Evolutionary conservation across 2,113 vertebrate species (phyloP), one percentile per base, ranked within the genome.

Genomic region (Hiodon tergisus): DNA sequence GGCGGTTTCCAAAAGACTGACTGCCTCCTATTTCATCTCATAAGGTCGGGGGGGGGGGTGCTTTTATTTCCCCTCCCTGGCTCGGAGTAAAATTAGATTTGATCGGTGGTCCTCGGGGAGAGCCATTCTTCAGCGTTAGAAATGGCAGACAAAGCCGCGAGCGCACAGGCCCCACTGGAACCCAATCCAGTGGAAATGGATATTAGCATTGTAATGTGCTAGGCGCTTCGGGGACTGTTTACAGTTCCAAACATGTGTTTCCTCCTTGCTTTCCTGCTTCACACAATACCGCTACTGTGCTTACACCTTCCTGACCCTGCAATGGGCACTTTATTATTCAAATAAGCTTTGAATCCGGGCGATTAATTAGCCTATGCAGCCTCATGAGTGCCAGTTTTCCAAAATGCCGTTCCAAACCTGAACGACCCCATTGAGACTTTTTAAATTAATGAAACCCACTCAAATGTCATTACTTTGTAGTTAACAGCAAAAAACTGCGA

Each of bases 291-390:
- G 63, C 4, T 2, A 61, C 75, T 75, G 2, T 63, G 66, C 72
- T 76, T 8, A 4, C 5, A 2, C 79, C 75, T 84, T 79, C 69
- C 57, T 81, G 79, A 85, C 78, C 79, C 76, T 82, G 79, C 78
- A 53, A 78, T 84, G 84, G 84, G 77, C 77, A 82, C 87, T 91
- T 93, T 90, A 90, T 88, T 85, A 88, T 88, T 84, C 77, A 85
- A 87, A 88, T 89, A 67, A 73, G 72, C 65, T 76, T 77, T 76
- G 81, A 82, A 88, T 87, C 81, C 71, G 79, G 89, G 81, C 76
- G 79, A 85, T 85, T 88, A 86, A 90, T 90, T 88, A 85, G 79
- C 81, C 79, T 75, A 78, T 77, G 69, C 72, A 69, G 75, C 75
- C 74, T 79, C 83, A 77, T 72, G 77, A 74, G 67, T 53, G 71